Base-by-base conservation (phyloP, 2,113 vertebrate species). In the Coryphaenoides rupestris region DNA sequence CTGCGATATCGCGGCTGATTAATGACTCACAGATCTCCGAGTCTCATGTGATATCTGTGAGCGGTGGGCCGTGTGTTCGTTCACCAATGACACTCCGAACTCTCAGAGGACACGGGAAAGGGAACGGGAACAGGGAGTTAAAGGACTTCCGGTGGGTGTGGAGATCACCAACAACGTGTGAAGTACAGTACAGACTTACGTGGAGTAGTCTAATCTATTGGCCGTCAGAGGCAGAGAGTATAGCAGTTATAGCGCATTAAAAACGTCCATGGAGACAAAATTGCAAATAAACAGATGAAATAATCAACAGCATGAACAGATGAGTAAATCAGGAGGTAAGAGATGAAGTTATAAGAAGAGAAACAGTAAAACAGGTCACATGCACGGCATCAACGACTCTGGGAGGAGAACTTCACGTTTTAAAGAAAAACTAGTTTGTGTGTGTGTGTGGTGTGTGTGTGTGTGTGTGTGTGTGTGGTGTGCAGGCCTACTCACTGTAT, bases 401-500 rank as follows among this genome's bases (percentile, higher is more conserved):
- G 33, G 1, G 24, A 26, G 24, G 24, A 26, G 33, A 40, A 10
- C 6, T 5, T 40, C 33, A 6, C 33, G n/a, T n/a, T n/a, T n/a
- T n/a, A n/a, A n/a, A n/a, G n/a, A n/a, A n/a, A n/a, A n/a, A n/a
- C n/a, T n/a, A n/a, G n/a, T 40, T 40, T 28, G 3, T 12, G 33
- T 9, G 33, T n/a, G 33, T 9, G 33, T 40, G 33, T 40, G 13
- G 0, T 10, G 9, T 40, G 33, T 12, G 33, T 12, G 33, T 40
- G 33, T 40, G 33, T 40, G 33, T 40, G 33, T 40, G 33, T 13
- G 7, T 40, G 33, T 40, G 33, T 12, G 33, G 33, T 50, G 17
- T 55, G 10, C 7, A 54, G 17, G 17, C 16, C 1, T 78, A 96
- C 97, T 99, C 88, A 99, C 97, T 99, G 95, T 87, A 99, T 99